Evolutionary conservation across 2,797 vertebrate genomes (phyloP), one percentile per base, ranked within the genome.

Genomic region (Telmatherina bonti): DNA sequence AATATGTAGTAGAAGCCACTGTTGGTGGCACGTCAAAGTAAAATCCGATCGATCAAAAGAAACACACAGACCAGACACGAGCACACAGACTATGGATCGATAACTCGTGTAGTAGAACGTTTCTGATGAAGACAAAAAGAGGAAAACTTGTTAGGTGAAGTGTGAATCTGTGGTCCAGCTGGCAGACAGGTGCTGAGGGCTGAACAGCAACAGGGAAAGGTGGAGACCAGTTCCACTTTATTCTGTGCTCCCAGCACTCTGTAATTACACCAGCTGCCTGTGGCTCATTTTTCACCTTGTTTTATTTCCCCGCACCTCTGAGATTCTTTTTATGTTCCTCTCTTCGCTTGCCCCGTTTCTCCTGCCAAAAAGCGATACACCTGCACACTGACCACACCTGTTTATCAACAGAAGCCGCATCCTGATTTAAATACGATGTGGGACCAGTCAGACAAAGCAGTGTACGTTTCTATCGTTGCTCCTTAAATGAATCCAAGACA

Each of bases 231-330:
- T 58, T 43, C 47, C 56, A 78, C 68, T 74, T 79, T 83, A 65
- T 45, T 62, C 33, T 57, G 55, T 71, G 61, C 18, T 71, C 55
- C 60, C 2, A 62, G 79, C 79, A 79, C 83, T 82, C 83, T 88
- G 72, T 88, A 88, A 88, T 88, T 88, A 88, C 74, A 72, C 81
- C 86, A 85, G 86, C 86, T 88, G 83, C 79, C 74, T 58, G 43
- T 10, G 65, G 27, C 36, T 47, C 58, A 26, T 24, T 26, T 30
- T 51, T 31, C 53, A 66, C 60, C 56, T 36, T 55, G 63, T 69
- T 73, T 79, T 33, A 61, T 69, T 61, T 81, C 20, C 54, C 38
- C 56, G 12, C 64, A 63, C 51, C 36, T 35, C 69, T 35, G 56
- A 76, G 54, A 65, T 76, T 78, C 55, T 72, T 74, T 29, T 53